Percentiles rank a stretch among this genome's conserved stretches.
Conservation (phyloP, 2,797 vertebrate species). For the Rhynchotus rufescens region DNA sequence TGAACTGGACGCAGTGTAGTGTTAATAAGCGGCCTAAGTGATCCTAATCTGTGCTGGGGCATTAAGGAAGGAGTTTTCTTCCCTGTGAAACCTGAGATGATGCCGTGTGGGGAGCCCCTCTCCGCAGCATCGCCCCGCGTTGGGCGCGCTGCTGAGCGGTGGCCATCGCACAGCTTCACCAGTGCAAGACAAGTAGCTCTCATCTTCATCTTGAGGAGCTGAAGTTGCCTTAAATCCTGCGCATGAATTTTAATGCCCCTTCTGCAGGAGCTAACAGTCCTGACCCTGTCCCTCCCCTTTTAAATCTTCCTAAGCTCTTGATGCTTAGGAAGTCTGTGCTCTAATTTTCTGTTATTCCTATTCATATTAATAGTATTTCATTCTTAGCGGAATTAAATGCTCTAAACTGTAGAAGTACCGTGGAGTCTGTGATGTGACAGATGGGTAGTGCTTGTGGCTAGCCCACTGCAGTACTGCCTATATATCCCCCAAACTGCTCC, state of each 20-base stretch:
- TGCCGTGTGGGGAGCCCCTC: not conserved
- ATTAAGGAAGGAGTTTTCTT: not conserved
- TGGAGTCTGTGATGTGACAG: not conserved
- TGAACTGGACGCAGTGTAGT: constrained; percentile 9
- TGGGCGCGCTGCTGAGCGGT: not conserved
- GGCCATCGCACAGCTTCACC: not conserved
- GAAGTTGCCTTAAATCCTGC: not conserved
- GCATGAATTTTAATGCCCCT: not conserved
- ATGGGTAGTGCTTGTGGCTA: not conserved
- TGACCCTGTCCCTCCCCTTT: not conserved
- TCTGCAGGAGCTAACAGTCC: not conserved
- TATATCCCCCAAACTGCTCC: not conserved
- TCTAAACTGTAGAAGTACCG: not conserved
- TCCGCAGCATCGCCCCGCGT: not conserved
- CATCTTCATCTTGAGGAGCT: not conserved
- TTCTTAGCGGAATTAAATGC: not conserved
- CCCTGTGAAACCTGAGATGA: not conserved
- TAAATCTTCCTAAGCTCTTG: not conserved
- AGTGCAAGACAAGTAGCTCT: not conserved
- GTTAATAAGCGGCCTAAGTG: constrained; percentile 34
- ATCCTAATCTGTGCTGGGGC: not conserved
- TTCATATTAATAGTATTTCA: not conserved
- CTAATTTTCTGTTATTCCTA: not conserved
- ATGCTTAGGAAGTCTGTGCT: not conserved
- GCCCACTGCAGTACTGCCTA: not conserved